Evolutionary conservation across 2,797 vertebrate genomes (phyloP), one percentile per base, ranked within the genome.

Genomic region (Gambusia yucatana): DNA sequence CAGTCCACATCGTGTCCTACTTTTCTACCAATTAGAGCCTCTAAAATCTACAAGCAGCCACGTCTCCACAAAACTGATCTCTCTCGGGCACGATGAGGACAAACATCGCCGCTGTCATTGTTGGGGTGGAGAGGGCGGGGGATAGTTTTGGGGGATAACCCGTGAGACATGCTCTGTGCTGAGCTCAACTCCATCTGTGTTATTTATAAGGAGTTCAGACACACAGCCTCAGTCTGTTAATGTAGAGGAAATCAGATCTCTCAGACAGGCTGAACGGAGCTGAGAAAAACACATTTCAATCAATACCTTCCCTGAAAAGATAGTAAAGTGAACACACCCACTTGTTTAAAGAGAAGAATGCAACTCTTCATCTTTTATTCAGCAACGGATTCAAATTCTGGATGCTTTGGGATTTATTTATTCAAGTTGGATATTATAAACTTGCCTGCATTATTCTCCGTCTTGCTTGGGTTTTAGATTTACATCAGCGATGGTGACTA

Each of bases 161-260:
- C 0, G 20, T 77, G 86, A 75, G 85, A 90, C 84, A 85, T 11
- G 65, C 84, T 81, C 44, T 67, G 59, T 46, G 47, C 79, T 80
- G 79, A 89, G 71, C 79, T 84, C 50, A 0, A 84, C 84, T 91
- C 82, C 79, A 71, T 82, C 78, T 86, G 57, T 89, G 93, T 92
- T 93, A 93, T 93, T 93, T 89, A 90, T 92, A 86, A 94, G 89
- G 87, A 87, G 86, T 94, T 90, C 88, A 83, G 86, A 76, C 85
- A 77, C 85, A 63, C 83, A 80, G 82, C 81, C 83, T 74, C 71
- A 90, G 87, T 84, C 87, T 82, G 92, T 85, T 94, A 94, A 93
- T 93, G 94, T 91, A 82, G 71, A 76, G 88, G 94, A 84, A 96
- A 95, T 93, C 90, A 92, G 93, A 96, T 94, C 91, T 86, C 80